Evolutionary conservation across 2,888 invertebrate genomes (phyloP).

Genomic region (Folsomia manolachei): DNA sequence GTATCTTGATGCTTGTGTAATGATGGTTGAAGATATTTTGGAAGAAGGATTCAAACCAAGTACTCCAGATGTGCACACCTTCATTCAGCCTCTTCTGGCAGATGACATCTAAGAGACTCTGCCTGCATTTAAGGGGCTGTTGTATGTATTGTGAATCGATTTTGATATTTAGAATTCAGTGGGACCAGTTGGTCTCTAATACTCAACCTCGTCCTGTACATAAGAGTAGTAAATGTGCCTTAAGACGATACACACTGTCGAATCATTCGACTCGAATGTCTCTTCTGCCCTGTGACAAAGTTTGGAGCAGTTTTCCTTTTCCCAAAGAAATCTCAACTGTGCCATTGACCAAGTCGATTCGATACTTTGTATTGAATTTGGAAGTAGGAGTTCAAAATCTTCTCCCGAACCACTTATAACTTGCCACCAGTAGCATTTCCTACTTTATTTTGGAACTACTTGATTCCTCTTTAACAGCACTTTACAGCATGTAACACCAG

Average conservation of each 20-base stretch:
- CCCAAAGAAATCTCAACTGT: conserved; percentile 4
- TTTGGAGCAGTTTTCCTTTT: neutral
- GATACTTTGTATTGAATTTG: neutral
- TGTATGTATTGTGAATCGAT: neutral
- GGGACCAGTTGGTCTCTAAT: neutral
- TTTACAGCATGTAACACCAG: neutral
- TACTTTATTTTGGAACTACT: neutral
- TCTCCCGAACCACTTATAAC: neutral
- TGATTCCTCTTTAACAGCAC: neutral
- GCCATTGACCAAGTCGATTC: neutral
- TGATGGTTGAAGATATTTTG: too few relatives aligned
- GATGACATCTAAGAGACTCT: too few relatives aligned
- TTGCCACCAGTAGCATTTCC: neutral
- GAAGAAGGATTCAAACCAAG: too few relatives aligned
- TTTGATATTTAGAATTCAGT: neutral
- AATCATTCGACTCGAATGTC: too few relatives aligned
- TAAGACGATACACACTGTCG: too few relatives aligned
- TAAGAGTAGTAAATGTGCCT: too few relatives aligned
- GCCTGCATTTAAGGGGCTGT: too few relatives aligned
- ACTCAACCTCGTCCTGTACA: neutral
- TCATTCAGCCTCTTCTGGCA: too few relatives aligned
- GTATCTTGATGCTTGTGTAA: too few relatives aligned
- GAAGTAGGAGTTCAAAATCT: neutral
- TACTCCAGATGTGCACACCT: too few relatives aligned
- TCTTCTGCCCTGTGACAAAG: too few relatives aligned